Conservation (phyloP, 2,113 vertebrate genomes). For the Bubo bubo region DNA sequence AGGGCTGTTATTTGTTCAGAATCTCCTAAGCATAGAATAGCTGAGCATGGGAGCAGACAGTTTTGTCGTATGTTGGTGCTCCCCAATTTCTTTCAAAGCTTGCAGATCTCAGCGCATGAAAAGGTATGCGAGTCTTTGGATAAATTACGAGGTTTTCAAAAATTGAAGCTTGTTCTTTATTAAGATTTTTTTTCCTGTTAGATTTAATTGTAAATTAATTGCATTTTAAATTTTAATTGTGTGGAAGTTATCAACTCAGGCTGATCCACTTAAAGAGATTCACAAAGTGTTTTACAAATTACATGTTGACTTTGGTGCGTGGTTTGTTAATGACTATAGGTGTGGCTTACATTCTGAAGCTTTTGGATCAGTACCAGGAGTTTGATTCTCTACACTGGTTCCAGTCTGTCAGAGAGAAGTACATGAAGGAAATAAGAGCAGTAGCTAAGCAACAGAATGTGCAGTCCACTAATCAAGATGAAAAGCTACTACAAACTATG, state of each 20-base stretch:
- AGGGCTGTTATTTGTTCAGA: neutral
- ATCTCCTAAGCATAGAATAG: neutral
- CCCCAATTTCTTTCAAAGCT: neutral
- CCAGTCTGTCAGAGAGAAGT: conserved; percentile 96
- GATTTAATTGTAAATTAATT: neutral
- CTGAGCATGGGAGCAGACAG: neutral
- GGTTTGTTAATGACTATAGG: conserved; percentile 76
- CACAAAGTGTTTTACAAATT: neutral
- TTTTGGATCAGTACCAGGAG: conserved; percentile 97
- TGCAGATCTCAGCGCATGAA: neutral
- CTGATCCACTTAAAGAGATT: neutral
- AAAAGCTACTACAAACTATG: conserved; percentile 97
- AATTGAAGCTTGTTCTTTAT: neutral
- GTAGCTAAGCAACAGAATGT: conserved; percentile 94
- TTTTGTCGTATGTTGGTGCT: neutral
- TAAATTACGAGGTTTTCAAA: neutral
- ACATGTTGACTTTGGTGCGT: neutral
- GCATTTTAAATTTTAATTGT: neutral
- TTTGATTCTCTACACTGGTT: conserved; percentile 99
- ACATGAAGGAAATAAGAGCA: conserved; percentile 90
- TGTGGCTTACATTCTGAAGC: conserved; percentile 97
- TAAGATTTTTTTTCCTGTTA: neutral
- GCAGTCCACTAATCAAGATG: conserved; percentile 89
- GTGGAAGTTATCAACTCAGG: neutral
- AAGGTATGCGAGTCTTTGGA: neutral